phyloP scores from a whole-genome alignment of 2,113 vertebrate species.

The Strigops habroptila region DNA sequence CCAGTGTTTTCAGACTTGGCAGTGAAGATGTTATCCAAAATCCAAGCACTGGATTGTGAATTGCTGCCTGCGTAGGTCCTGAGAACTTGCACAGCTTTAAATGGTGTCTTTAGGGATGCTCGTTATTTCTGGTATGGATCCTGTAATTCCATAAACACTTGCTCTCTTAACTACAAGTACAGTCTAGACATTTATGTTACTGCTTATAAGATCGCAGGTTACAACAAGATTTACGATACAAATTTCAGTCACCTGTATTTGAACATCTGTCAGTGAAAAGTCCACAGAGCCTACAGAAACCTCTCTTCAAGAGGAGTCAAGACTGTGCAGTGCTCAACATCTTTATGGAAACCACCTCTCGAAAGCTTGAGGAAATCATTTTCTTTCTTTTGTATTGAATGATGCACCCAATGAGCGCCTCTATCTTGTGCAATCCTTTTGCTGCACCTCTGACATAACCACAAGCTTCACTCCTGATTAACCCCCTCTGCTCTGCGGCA shows the following conservation, averaged over 20 bases:
- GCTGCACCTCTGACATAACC: neutral
- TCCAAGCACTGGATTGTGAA: neutral
- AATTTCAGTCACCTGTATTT: neutral
- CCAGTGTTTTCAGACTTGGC: neutral
- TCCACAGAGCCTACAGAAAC: neutral
- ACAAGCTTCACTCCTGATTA: neutral
- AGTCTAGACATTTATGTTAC: neutral
- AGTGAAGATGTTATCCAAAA: neutral
- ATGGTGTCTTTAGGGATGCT: neutral
- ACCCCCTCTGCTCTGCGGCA: neutral
- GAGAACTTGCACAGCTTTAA: neutral
- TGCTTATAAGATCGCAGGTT: accelerated
- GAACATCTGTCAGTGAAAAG: neutral
- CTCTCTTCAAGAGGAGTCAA: neutral
- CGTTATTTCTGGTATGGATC: neutral
- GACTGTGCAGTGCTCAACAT: accelerated
- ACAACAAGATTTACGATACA: neutral
- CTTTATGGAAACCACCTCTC: neutral
- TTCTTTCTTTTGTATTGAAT: neutral
- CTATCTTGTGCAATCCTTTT: neutral
- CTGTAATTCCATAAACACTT: neutral
- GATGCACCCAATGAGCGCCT: neutral
- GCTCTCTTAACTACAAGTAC: neutral
- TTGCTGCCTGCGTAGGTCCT: neutral
- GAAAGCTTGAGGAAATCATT: neutral